Evolutionary conservation across 2,888 invertebrate species (phyloP), one percentile per base, ranked within the genome.

Genomic region (Liposcelis brunnea): DNA sequence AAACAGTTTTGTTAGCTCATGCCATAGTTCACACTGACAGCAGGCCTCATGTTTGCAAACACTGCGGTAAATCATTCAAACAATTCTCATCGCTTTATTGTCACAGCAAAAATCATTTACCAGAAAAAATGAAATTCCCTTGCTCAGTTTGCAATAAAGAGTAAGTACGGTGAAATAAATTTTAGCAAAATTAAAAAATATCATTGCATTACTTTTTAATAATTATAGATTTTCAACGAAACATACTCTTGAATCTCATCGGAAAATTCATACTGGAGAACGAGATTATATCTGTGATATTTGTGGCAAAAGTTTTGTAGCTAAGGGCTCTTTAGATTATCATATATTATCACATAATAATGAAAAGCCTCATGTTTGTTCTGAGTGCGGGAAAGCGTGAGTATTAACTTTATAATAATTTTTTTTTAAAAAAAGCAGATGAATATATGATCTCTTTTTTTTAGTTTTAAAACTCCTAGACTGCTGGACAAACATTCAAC

Each of bases 401-500:
- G 54, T 49, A 5, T 16, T 11, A 26, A 26, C 26, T 26, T 26
- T 26, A 6, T 8, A 8, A 26, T 26, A 6, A 6, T 26, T 4
- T 16, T 32, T 34, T 46, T 43, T 45, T 45, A n/a, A n/a, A n/a
- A n/a, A n/a, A n/a, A n/a, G n/a, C n/a, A n/a, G n/a, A n/a, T n/a
- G n/a, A n/a, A n/a, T 12, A 37, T 38, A 4, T 1, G n/a, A 11
- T 12, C 4, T 36, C 31, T 37, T 46, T 19, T 21, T 31, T 45
- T 6, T 31, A 52, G 52, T 12, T 74, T 74, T 55, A 73, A 72
- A 58, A 72, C 72, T 1, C 60, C 68, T 18, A 57, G 71, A 42
- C 66, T 70, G 50, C 57, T 74, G 48, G 65, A 65, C 44, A 72
- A 72, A 56, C 76, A 76, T 54, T 66, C 66, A 47, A 67, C 67